Evolutionary conservation across 2,797 vertebrate species (phyloP).

Genomic region (Crotalus adamanteus): DNA sequence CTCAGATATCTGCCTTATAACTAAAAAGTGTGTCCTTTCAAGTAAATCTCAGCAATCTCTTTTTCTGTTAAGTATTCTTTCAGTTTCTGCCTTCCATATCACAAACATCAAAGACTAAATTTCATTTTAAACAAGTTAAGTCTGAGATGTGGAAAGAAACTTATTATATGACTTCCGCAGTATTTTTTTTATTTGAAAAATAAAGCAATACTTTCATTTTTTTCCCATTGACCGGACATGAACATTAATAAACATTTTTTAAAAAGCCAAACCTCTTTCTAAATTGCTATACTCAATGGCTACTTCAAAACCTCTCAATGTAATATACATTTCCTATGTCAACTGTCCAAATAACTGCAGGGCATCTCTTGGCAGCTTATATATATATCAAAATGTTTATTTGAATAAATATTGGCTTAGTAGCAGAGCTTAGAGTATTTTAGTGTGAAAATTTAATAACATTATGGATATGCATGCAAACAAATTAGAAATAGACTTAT

Average conservation of each 20-base stretch:
- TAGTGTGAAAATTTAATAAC: background rate
- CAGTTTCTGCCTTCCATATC: background rate
- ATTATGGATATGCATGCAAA: background rate
- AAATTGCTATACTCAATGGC: background rate
- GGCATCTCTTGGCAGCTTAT: background rate
- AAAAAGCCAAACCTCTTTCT: background rate
- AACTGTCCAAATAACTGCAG: background rate
- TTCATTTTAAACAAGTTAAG: background rate
- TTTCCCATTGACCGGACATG: background rate
- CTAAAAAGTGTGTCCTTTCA: background rate
- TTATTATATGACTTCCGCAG: background rate
- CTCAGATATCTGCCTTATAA: background rate
- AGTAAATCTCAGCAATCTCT: background rate
- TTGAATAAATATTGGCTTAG: background rate
- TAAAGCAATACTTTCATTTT: background rate
- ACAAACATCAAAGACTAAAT: background rate
- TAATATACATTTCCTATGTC: background rate
- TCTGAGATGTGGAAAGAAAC: background rate
- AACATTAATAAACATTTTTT: background rate
- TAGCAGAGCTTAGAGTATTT: background rate
- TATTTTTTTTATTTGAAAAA: background rate
- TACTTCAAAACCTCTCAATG: background rate
- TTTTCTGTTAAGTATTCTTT: background rate
- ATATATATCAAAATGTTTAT: background rate
- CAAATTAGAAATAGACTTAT: background rate